These are phyloP conservation scores for Sminthopsis crassicaudata DNA, from an alignment of 2,113 vertebrate species.

Conservation along the genomic window DNA sequence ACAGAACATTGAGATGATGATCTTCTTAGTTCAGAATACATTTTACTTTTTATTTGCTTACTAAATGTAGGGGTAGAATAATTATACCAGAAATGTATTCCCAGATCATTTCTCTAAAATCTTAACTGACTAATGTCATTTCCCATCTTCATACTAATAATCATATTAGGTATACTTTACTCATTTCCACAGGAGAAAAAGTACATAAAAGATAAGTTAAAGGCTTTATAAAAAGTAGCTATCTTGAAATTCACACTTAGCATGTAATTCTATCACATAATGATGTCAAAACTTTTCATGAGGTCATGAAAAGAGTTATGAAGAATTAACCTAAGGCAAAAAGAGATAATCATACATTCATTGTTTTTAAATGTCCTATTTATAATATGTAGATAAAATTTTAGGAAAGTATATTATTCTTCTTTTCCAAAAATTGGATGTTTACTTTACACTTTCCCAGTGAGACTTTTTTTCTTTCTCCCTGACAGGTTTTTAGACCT, in stretches of 20 bases:
- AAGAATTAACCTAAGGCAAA: neutral
- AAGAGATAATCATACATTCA: neutral
- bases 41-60: neutral
- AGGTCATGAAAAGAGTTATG: neutral
- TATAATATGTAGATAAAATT: neutral
- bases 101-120: neutral
- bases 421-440: neutral
- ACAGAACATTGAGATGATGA: neutral
- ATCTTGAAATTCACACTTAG: neutral
- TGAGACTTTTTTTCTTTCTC: neutral
- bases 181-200: neutral
- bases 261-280: neutral
- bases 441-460: neutral
- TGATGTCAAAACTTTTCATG: neutral
- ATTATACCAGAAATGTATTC: neutral
- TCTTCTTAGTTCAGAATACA: neutral
- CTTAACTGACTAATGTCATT: neutral
- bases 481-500: neutral
- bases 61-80: neutral
- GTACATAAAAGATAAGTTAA: neutral
- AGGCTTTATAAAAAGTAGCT: neutral
- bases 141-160: neutral
- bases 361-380: neutral
- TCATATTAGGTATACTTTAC: neutral
- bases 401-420: neutral